These are phyloP conservation scores for Nycticorax nycticorax DNA, from an alignment of 2,113 vertebrate species.

Conservation along the genomic window DNA sequence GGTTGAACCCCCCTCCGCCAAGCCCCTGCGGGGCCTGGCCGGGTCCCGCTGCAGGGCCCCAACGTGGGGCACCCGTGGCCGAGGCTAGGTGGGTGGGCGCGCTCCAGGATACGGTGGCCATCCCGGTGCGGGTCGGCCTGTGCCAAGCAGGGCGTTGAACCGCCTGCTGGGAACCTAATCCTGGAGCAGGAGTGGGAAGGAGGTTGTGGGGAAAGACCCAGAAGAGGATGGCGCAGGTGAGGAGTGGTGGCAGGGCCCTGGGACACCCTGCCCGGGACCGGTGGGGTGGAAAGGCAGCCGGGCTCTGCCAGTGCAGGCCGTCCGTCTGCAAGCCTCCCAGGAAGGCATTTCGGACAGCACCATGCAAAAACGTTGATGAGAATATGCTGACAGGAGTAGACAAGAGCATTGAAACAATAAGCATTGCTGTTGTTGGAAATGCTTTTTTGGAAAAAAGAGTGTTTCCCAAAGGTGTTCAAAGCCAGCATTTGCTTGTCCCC, in stretches of 20 bases:
- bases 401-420: neutral
- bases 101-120: rapidly evolving
- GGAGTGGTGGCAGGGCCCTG: neutral
- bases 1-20: too few relatives aligned
- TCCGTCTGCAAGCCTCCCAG: neutral
- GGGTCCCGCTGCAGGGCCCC: rapidly evolving
- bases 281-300: rapidly evolving
- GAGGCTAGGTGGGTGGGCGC: neutral
- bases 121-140: too few relatives aligned
- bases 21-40: neutral
- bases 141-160: rapidly evolving
- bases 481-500: neutral
- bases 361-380: neutral
- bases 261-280: rapidly evolving
- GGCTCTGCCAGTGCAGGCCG: rapidly evolving
- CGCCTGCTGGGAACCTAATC: rapidly evolving
- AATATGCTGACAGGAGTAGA: neutral
- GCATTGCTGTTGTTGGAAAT: neutral
- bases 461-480: neutral
- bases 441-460: neutral
- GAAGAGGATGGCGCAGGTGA: rapidly evolving
- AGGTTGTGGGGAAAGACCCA: neutral
- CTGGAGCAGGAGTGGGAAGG: rapidly evolving
- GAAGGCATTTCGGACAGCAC: neutral
- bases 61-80: rapidly evolving